Evolutionary conservation across 2,888 invertebrate species (phyloP).

Genomic region (Helicoverpa assulta): DNA sequence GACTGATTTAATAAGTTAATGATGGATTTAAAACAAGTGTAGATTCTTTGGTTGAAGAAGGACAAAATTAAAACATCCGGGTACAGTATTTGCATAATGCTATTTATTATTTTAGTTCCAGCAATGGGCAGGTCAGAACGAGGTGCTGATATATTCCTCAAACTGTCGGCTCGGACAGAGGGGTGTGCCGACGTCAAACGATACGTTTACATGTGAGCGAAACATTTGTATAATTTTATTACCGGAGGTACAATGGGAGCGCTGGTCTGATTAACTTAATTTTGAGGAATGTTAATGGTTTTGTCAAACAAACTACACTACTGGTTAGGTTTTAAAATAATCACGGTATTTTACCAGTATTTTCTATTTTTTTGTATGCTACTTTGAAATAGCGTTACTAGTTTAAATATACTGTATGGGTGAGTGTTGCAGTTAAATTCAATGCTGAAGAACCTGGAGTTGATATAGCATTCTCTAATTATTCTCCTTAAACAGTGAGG

Average conservation of each 20-base stretch:
- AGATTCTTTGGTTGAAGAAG: neutral
- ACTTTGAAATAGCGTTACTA: no score
- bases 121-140: neutral
- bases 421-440: no score
- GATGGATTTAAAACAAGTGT: neutral
- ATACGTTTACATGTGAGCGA: slow-evolving; percentile 72
- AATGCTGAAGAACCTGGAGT: no score
- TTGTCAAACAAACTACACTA: no score
- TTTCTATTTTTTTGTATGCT: no score
- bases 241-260: slow-evolving; percentile 43
- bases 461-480: no score
- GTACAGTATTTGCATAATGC: neutral
- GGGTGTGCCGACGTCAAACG: slow-evolving; percentile 74
- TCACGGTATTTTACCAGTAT: no score
- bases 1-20: no score
- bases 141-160: slow-evolving; percentile 78
- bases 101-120: neutral
- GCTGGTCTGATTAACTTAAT: neutral
- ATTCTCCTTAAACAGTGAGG: no score
- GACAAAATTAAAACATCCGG: neutral
- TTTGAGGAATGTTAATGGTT: no score
- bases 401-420: no score
- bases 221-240: slow-evolving; percentile 69
- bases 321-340: no score
- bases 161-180: slow-evolving; percentile 76